A percentile compares a stretch with the other conserved stretches of the same genome.
phyloP scores from a whole-genome alignment of 2,113 vertebrate genomes.

The Oostethus manadensis region DNA sequence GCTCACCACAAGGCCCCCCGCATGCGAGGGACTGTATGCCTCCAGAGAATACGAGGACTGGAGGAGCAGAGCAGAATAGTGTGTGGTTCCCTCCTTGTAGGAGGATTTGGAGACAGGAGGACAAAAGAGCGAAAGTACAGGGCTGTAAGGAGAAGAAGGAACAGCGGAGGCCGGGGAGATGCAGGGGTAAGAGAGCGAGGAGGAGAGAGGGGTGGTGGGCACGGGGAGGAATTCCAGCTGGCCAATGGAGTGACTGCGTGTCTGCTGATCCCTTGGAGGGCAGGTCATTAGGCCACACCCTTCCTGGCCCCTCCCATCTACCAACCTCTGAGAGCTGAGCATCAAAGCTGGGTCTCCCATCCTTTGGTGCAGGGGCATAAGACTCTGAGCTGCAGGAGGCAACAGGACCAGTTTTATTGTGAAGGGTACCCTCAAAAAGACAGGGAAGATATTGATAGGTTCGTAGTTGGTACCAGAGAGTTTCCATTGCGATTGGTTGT shows the following conservation, averaged over 20 bases:
- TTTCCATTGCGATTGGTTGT: conserved; percentile 88
- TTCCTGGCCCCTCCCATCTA: conserved; percentile 73
- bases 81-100: conserved; percentile 21
- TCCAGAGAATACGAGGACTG: conserved; percentile 79
- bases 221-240: conserved; percentile 75
- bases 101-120: conserved; percentile 20
- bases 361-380: conserved; percentile 80
- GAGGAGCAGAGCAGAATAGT: conserved; percentile 69
- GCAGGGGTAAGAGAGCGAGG: conserved; percentile 43
- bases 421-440: conserved; percentile 12
- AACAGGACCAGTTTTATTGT: too few species aligned
- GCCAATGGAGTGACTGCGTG: conserved; percentile 80
- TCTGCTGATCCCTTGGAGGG: conserved; percentile 72
- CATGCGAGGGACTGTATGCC: conserved; percentile 69
- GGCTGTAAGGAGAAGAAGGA: background rate
- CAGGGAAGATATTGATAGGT: background rate
- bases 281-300: conserved; percentile 28
- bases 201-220: conserved; percentile 37
- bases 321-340: conserved; percentile 91
- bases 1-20: conserved; percentile 68
- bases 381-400: conserved; percentile 72
- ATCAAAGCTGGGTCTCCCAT: conserved; percentile 74
- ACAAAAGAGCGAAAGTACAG: conserved; percentile 6
- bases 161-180: conserved; percentile 5
- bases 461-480: conserved; percentile 72